Percentiles rank a stretch among this genome's conserved stretches.
phyloP scores from a whole-genome alignment of 2,113 vertebrate genomes.

The Oryzias javanicus region DNA sequence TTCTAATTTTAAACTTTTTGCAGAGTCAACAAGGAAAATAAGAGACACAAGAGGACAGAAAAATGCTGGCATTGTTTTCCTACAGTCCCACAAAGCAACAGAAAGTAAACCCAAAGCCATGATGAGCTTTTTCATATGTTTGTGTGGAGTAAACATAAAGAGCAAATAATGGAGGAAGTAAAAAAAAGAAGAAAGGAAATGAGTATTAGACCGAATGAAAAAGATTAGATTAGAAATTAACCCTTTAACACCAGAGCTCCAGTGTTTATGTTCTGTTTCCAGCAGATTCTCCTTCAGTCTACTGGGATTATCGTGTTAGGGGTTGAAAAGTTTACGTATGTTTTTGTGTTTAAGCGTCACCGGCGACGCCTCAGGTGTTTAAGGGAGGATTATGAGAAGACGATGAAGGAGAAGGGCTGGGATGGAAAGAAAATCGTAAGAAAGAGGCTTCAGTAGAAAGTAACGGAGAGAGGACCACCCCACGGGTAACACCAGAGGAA shows the following conservation, averaged over 20 bases:
- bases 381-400: conserved; percentile 13
- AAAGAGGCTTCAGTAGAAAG: conserved; percentile 36
- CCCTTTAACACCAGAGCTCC: not conserved
- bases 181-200: conserved; percentile 44
- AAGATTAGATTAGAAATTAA: conserved; percentile 37
- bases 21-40: conserved; percentile 8
- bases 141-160: conserved; percentile 40
- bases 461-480: conserved; percentile 53
- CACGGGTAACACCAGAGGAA: conserved; percentile 45
- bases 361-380: too few relatives aligned
- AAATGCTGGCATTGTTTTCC: conserved; percentile 54
- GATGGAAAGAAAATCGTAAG: conserved; percentile 8
- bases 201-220: conserved; percentile 30
- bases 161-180: conserved; percentile 5
- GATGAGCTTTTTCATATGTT: conserved; percentile 32
- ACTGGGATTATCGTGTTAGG: too few relatives aligned
- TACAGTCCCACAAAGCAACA: conserved; percentile 21
- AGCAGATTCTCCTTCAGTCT: too few relatives aligned
- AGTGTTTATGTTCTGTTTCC: too few relatives aligned
- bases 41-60: conserved; percentile 9
- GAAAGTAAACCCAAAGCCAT: conserved; percentile 19
- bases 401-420: not conserved
- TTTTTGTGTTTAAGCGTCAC: too few relatives aligned
- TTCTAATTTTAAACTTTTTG: conserved; percentile 37
- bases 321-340: too few relatives aligned